Percentiles rank a stretch among this genome's conserved stretches.
phyloP scores from a whole-genome alignment of 2,797 vertebrate species.

The Borostomias antarcticus region DNA sequence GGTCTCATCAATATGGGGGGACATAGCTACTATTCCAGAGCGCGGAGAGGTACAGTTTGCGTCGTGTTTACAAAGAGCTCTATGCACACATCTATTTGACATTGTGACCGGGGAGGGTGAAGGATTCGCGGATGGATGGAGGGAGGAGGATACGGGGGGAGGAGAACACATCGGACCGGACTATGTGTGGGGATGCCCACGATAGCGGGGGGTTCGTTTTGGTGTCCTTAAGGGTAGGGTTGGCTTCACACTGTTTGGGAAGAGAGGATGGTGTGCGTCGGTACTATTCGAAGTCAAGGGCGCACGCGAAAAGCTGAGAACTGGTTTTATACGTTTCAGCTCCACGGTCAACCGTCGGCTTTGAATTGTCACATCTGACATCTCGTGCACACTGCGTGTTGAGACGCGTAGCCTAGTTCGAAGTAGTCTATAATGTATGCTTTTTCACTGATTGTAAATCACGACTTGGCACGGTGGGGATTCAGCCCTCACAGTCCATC shows the following conservation, averaged over 20 bases:
- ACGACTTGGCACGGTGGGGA: background rate
- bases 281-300: conserved; percentile 75
- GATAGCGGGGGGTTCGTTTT: conserved; percentile 65
- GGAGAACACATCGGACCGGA: conserved; percentile 48
- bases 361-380: conserved; percentile 35
- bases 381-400: conserved; percentile 20
- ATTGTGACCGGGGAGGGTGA: conserved; percentile 84
- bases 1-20: conserved; percentile 60
- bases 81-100: conserved; percentile 58
- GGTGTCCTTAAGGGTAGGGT: conserved; percentile 70
- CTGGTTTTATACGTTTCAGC: conserved; percentile 66
- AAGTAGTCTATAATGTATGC: background rate
- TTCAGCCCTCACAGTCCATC: background rate
- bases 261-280: conserved; percentile 45
- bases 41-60: conserved; percentile 59
- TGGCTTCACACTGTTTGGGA: conserved; percentile 73
- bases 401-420: background rate
- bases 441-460: background rate
- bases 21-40: conserved; percentile 34
- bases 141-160: conserved; percentile 30
- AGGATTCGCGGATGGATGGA: conserved; percentile 85
- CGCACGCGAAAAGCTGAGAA: conserved; percentile 76
- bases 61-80: conserved; percentile 18
- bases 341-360: conserved; percentile 51
- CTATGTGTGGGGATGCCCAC: conserved; percentile 65